Evolutionary conservation across 2,888 invertebrate species (phyloP).

Genomic region (Caenorhabditis panamensis): DNA sequence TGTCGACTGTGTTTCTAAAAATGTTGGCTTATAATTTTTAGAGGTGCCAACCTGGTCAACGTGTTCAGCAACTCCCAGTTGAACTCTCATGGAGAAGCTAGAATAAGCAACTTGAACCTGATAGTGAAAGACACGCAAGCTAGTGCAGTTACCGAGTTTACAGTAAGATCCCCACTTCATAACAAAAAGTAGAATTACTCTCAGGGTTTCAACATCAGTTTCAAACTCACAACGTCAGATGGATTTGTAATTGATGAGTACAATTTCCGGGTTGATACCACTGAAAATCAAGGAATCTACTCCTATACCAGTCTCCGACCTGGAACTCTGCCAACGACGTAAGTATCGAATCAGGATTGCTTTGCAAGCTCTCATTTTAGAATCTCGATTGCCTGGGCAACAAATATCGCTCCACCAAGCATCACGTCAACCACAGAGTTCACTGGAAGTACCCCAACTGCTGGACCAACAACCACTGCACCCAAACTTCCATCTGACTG

Average conservation of each 20-base stretch:
- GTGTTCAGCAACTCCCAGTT: neutral
- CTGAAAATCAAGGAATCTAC: constrained; percentile 25
- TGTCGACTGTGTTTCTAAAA: neutral
- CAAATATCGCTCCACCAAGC: constrained; percentile 45
- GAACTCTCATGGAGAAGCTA: constrained; percentile 36
- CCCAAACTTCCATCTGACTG: constrained; percentile 53
- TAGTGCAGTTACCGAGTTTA: constrained; percentile 6
- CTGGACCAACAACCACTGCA: constrained; percentile 28
- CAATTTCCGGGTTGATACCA: constrained; percentile 24
- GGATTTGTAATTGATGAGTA: constrained; percentile 36
- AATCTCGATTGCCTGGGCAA: constrained; percentile 53
- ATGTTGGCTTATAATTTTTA: neutral
- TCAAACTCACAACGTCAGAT: constrained; percentile 8
- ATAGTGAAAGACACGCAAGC: constrained; percentile 18
- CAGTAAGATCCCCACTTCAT: too few relatives aligned
- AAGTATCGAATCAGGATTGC: neutral
- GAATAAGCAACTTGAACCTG: constrained; percentile 36
- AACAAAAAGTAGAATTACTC: neutral
- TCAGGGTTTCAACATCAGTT: constrained; percentile 42
- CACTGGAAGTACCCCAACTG: constrained; percentile 30
- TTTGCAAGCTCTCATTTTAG: too few relatives aligned
- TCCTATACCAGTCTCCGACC: constrained; percentile 31
- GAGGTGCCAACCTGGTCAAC: neutral
- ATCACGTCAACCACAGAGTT: neutral
- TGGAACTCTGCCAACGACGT: constrained; percentile 36